phyloP scores from a whole-genome alignment of 2,888 invertebrate species.

The Pseudolycoriella hygida region DNA sequence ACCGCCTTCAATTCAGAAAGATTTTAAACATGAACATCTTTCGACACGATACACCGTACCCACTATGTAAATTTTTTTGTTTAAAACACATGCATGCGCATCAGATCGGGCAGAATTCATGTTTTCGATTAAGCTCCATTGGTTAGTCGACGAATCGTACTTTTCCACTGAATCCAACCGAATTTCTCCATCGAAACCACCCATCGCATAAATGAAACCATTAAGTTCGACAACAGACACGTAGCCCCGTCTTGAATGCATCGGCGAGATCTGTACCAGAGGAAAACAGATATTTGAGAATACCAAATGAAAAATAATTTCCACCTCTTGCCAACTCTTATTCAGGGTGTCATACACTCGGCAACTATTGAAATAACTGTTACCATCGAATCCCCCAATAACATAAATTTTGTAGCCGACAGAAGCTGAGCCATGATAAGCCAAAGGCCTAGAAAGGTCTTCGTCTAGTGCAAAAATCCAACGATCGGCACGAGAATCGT shows the following conservation, averaged over 20 bases:
- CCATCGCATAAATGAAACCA: neutral
- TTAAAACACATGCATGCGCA: no score
- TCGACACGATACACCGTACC: no score
- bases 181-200: no score
- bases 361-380: constrained; percentile 62
- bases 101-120: no score
- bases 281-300: no score
- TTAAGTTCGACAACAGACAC: constrained; percentile 67
- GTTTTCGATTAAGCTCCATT: no score
- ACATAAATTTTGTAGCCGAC: constrained; percentile 71
- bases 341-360: constrained; percentile 72
- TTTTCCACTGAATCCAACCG: no score
- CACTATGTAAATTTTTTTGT: no score
- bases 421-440: constrained; percentile 87
- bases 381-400: constrained; percentile 85
- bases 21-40: no score
- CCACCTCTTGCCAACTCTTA: constrained; percentile 66
- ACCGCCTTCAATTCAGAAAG: no score
- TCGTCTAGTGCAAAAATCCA: constrained; percentile 56
- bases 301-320: no score
- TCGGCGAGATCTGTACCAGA: constrained; percentile 49
- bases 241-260: constrained; percentile 78
- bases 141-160: no score
- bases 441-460: constrained; percentile 68
- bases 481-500: constrained; percentile 75